Evolutionary conservation across 2,888 invertebrate genomes (phyloP), one percentile per base, ranked within the genome.

Genomic region (Villa cingulata): DNA sequence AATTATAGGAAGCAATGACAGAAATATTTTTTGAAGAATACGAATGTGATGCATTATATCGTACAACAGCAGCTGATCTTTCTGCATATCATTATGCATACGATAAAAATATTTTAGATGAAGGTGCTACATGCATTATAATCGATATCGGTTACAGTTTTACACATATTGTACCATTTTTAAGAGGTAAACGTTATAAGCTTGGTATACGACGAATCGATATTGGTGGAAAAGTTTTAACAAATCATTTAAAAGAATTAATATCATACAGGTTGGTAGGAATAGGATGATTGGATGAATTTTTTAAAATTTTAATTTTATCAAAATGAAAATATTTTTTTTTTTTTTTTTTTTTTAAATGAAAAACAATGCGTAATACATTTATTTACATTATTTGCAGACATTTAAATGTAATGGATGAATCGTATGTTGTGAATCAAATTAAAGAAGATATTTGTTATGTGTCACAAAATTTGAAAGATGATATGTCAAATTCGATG

Each of bases 11-110:
- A 68, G 88, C 86, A 1, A 85, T 90, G 72, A 84, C 87, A 38
- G 97, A 99, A 69, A 87, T 98, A 56, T 84, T 98, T 57, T 98
- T 97, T 68, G 98, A 98, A 67, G 95, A 97, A 64, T 98, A 91
- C 62, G 91, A 91, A 58, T 89, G 94, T 58, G 81, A 83, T 47
- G 80, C 86, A 0, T 70, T 96, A 43, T 72, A 86, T 44, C 76
- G 86, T 54, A 80, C 85, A 29, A 90, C 89, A 58, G 80, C 87
- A 3, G 79, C 87, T 0, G 86, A 86, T 66, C 71, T 94, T 52
- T 83, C 83, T 2, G 83, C 83, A 0, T 62, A 62, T 15, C 65
- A 68, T 54, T 85, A 85, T 59, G 83, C 58, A 59, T 74, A 53
- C 58, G 72, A 62, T 59, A 66, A 43, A 68, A 77, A 59, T 73